Conservation (phyloP, 2,797 vertebrate genomes). For the Scolopax rusticola region DNA sequence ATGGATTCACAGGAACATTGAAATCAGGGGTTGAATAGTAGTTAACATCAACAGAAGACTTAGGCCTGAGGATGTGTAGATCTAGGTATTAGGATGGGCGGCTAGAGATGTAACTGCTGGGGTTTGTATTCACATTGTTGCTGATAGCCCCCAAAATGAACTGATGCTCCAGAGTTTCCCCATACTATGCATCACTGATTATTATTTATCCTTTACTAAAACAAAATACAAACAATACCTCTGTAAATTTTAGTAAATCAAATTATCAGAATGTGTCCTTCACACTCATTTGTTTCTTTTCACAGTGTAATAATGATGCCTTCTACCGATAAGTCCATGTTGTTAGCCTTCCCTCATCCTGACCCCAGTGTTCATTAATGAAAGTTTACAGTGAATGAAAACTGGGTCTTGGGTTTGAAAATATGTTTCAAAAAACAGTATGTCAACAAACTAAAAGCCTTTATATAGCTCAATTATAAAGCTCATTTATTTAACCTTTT, state of each 20-base stretch:
- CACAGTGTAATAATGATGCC: not conserved
- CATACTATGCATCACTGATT: not conserved
- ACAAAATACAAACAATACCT: not conserved
- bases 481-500: not conserved
- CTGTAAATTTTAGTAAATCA: not conserved
- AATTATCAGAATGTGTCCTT: not conserved
- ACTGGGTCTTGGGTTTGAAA: not conserved
- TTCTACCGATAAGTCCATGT: not conserved
- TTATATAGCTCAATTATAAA: slow-evolving; percentile 12
- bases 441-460: not conserved
- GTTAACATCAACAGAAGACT: not conserved
- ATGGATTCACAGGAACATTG: not conserved
- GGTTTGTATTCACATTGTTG: not conserved
- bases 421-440: not conserved
- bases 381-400: not conserved
- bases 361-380: not conserved
- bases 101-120: not conserved
- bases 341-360: not conserved
- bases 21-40: not conserved
- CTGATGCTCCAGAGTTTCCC: not conserved
- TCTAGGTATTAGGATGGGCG: not conserved
- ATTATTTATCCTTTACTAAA: not conserved
- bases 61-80: not conserved
- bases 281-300: not conserved
- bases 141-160: not conserved